Conservation (phyloP, 1,140 invertebrate genomes). For the Vollenhovia emeryi region DNA sequence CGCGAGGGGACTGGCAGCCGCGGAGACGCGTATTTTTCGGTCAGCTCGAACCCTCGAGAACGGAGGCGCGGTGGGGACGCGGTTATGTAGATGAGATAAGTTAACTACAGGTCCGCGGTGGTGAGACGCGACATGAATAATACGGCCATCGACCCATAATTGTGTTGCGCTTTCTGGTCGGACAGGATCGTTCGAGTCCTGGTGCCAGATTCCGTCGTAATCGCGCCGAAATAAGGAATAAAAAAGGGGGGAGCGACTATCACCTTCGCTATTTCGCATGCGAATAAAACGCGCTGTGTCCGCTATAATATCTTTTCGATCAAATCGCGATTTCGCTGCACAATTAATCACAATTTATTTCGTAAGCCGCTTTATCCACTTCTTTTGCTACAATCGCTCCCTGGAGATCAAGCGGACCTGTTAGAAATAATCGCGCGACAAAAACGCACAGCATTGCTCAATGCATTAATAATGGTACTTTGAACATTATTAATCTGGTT, state of each 20-base stretch:
- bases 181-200: constrained; percentile 75
- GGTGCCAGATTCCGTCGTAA: constrained; percentile 71
- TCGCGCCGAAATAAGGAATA: constrained; percentile 42
- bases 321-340: constrained; percentile 4
- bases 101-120: constrained; percentile 77
- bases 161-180: constrained; percentile 79
- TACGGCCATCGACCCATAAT: constrained; percentile 80
- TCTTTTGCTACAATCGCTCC: constrained; percentile 1
- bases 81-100: constrained; percentile 81
- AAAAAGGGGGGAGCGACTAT: not conserved
- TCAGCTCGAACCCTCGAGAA: constrained; percentile 60
- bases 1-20: constrained; percentile 1
- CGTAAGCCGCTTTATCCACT: not conserved
- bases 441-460: not conserved
- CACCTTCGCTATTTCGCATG: not conserved
- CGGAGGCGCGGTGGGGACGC: constrained; percentile 61
- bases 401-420: not conserved
- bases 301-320: constrained; percentile 11
- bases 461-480: not conserved
- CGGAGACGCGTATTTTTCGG: constrained; percentile 54
- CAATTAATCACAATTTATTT: constrained; percentile 29
- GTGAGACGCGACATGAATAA: constrained; percentile 77
- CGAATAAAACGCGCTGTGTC: not conserved
- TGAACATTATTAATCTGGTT: not conserved
- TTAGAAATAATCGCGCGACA: constrained; percentile 6